Conservation (phyloP, 2,113 vertebrate species). For the Bujurquina vittata region DNA sequence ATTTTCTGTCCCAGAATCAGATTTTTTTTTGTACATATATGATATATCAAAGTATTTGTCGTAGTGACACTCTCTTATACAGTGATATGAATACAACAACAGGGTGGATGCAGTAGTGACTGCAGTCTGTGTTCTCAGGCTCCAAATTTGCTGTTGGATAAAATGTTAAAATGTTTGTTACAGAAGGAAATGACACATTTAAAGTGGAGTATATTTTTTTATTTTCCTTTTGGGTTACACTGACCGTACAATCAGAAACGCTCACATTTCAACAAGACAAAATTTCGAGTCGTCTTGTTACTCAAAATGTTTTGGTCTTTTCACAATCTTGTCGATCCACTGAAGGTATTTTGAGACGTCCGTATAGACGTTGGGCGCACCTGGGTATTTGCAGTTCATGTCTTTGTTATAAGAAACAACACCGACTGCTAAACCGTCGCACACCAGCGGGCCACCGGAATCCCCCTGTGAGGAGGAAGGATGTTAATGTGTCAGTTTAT, state of each 20-base stretch:
- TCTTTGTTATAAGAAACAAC: slow-evolving; percentile 77
- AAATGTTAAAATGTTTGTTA: no score
- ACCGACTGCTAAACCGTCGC: slow-evolving; percentile 74
- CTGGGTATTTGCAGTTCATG: accelerated
- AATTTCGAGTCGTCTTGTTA: not conserved
- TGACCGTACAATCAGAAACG: not conserved
- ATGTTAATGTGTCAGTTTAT: not conserved
- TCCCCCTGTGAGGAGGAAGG: slow-evolving; percentile 79
- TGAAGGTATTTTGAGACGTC: not conserved
- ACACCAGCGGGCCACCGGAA: slow-evolving; percentile 86
- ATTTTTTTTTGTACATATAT: no score
- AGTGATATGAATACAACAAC: no score
- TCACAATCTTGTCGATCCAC: accelerated
- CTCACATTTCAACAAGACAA: not conserved
- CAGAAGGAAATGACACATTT: no score
- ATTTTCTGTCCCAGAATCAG: no score
- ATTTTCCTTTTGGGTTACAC: not conserved
- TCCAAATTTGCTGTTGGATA: no score
- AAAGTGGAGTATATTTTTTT: not conserved
- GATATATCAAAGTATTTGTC: no score
- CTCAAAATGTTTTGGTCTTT: not conserved
- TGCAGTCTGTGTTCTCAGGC: no score
- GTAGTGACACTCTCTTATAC: no score
- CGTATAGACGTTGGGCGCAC: not conserved
- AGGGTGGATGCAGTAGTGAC: no score